Conservation (phyloP, 1,140 invertebrate genomes). For the Uloborus diversus region DNA sequence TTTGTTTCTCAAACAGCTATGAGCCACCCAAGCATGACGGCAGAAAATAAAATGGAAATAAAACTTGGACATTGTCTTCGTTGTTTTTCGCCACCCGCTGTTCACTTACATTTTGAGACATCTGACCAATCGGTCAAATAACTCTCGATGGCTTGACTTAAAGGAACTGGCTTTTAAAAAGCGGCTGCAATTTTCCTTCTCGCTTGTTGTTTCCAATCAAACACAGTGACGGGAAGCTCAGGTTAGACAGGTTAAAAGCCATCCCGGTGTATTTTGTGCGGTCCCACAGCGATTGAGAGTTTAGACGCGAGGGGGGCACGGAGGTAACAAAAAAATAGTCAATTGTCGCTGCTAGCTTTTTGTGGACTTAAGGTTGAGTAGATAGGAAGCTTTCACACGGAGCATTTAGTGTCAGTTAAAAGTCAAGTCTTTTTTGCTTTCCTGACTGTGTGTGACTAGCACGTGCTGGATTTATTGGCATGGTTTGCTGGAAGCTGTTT, state of each 20-base stretch:
- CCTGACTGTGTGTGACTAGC: slow-evolving; percentile 26
- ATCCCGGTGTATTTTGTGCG: slow-evolving; percentile 29
- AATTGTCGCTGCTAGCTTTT: slow-evolving; percentile 37
- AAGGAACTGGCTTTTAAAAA: background rate
- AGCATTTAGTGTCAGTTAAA: slow-evolving; percentile 54
- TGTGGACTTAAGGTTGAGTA: slow-evolving; percentile 36
- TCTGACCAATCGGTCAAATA: slow-evolving; percentile 20
- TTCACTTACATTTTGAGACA: background rate
- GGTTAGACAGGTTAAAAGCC: slow-evolving; percentile 55
- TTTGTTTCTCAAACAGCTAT: too few species aligned
- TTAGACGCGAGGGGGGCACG: background rate
- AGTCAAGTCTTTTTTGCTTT: slow-evolving; percentile 43
- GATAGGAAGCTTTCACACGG: background rate
- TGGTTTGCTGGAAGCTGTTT: background rate
- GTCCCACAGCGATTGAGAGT: slow-evolving; percentile 47
- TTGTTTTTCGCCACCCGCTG: background rate
- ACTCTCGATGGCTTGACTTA: background rate
- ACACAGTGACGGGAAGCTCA: slow-evolving; percentile 5
- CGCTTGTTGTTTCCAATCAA: background rate
- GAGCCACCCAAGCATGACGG: background rate
- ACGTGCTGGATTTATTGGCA: slow-evolving; percentile 28
- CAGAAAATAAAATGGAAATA: background rate
- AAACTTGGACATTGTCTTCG: background rate
- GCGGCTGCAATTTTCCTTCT: background rate
- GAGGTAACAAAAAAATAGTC: background rate